These are phyloP conservation scores for Heliconius ethilla DNA, from an alignment of 2,888 invertebrate genomes.

Conservation along the genomic window DNA sequence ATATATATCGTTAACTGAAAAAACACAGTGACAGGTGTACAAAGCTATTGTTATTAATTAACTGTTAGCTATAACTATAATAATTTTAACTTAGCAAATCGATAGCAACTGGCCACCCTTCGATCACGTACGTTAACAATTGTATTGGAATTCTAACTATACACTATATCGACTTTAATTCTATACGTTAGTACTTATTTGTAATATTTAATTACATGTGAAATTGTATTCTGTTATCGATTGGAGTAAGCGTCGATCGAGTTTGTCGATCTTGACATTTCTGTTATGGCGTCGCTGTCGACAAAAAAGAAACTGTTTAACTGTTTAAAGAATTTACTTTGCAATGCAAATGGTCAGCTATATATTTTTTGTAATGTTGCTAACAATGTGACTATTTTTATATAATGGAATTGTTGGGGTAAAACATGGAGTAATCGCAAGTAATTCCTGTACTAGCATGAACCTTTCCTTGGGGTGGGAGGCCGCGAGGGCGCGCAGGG, in stretches of 20 bases:
- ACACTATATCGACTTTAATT: not conserved
- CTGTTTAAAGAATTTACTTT: conserved; percentile 45
- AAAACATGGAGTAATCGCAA: conserved; percentile 55
- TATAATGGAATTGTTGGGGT: conserved; percentile 52
- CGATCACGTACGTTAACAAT: not conserved
- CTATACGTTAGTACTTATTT: not conserved
- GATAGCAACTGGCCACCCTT: not conserved
- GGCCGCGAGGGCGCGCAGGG: conserved; percentile 39
- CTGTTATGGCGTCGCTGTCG: conserved; percentile 36
- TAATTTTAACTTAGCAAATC: not conserved
- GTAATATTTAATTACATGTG: not conserved
- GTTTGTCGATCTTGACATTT: conserved; percentile 27
- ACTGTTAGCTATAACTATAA: not conserved
- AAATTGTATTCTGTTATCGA: not conserved
- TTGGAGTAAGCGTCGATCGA: not conserved
- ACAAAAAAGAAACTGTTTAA: too few species aligned
- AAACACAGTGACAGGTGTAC: not conserved
- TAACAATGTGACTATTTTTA: conserved; percentile 43
- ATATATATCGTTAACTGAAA: not conserved
- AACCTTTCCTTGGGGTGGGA: conserved; percentile 40
- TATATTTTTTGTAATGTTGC: conserved; percentile 37
- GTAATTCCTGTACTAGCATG: conserved; percentile 47
- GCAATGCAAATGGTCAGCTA: conserved; percentile 45
- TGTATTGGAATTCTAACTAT: not conserved
- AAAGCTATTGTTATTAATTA: not conserved